Percentiles rank a stretch among this genome's conserved stretches.
phyloP scores from a whole-genome alignment of 92 coral and sea anemone genomes.

The Ricordea florida region DNA sequence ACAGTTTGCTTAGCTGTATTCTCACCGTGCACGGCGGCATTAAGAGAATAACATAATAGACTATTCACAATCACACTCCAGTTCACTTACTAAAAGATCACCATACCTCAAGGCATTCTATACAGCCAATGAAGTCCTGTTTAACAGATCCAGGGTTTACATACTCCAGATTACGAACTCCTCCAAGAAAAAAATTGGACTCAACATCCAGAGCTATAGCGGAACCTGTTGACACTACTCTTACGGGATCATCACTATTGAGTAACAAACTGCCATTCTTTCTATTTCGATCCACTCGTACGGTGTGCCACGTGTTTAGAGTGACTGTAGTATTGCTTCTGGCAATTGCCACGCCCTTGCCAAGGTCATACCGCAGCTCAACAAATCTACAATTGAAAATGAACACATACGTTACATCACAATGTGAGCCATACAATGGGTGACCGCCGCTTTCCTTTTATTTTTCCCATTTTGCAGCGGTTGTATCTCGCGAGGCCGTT shows the following conservation, averaged over 20 bases:
- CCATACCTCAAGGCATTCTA: slow-evolving; percentile 68
- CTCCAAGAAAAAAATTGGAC: slow-evolving; percentile 86
- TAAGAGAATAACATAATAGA: too few species aligned
- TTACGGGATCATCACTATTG: slow-evolving; percentile 38
- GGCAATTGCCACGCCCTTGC: slow-evolving; percentile 72
- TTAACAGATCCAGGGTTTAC: slow-evolving; percentile 71
- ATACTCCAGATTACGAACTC: slow-evolving; percentile 76
- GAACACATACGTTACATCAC: background rate
- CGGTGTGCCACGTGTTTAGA: slow-evolving; percentile 59
- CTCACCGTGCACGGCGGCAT: too few species aligned
- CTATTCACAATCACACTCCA: too few species aligned
- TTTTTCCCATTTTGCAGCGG: too few species aligned
- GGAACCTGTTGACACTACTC: slow-evolving; percentile 50
- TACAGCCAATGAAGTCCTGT: slow-evolving; percentile 84
- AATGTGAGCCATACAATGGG: too few species aligned
- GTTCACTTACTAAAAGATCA: background rate
- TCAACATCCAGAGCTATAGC: slow-evolving; percentile 80
- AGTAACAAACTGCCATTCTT: slow-evolving; percentile 51
- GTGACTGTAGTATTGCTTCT: slow-evolving; percentile 49
- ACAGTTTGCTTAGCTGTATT: too few species aligned
- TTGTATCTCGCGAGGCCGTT: too few species aligned
- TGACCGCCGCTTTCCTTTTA: too few species aligned
- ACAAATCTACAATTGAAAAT: slow-evolving; percentile 58
- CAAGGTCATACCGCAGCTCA: slow-evolving; percentile 82
- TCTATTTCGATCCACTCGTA: slow-evolving; percentile 45